A percentile compares a stretch with the other conserved stretches of the same genome.
Evolutionary conservation across 2,888 invertebrate species (phyloP).

Genomic region (Perithous albicinctus): DNA sequence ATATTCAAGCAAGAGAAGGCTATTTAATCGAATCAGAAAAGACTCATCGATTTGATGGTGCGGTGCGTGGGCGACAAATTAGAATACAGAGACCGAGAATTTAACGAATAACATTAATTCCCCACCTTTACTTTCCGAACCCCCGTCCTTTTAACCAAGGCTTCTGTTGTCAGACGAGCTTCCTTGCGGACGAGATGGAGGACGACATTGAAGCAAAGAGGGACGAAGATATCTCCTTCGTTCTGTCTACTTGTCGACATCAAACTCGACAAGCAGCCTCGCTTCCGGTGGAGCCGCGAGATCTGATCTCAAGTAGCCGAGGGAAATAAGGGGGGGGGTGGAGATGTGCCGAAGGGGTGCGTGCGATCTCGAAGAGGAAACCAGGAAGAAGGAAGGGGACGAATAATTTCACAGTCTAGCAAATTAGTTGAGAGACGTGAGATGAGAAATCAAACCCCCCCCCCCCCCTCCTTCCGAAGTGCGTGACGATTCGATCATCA

Average conservation of each 20-base stretch:
- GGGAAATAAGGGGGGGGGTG: constrained; percentile 13
- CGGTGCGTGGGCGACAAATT: constrained; percentile 4
- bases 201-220: constrained; percentile 18
- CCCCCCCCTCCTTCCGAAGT: constrained; percentile 33
- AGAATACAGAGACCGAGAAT: constrained; percentile 34
- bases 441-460: constrained; percentile 55
- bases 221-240: constrained; percentile 30
- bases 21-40: constrained; percentile 1
- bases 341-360: constrained; percentile 19
- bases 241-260: constrained; percentile 46
- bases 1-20: not conserved
- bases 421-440: constrained; percentile 58
- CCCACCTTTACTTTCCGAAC: constrained; percentile 17
- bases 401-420: constrained; percentile 65
- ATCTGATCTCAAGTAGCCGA: constrained; percentile 58
- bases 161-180: constrained; percentile 36
- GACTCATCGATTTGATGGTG: not conserved
- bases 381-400: constrained; percentile 24
- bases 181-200: constrained; percentile 43
- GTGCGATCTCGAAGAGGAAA: constrained; percentile 36
- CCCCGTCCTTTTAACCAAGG: constrained; percentile 21
- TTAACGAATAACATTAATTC: constrained; percentile 50
- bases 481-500: constrained; percentile 9
- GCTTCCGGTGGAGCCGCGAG: constrained; percentile 54
- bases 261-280: constrained; percentile 51